Evolutionary conservation across 2,888 invertebrate genomes (phyloP), one percentile per base, ranked within the genome.

Genomic region (Diarsia dahlii): DNA sequence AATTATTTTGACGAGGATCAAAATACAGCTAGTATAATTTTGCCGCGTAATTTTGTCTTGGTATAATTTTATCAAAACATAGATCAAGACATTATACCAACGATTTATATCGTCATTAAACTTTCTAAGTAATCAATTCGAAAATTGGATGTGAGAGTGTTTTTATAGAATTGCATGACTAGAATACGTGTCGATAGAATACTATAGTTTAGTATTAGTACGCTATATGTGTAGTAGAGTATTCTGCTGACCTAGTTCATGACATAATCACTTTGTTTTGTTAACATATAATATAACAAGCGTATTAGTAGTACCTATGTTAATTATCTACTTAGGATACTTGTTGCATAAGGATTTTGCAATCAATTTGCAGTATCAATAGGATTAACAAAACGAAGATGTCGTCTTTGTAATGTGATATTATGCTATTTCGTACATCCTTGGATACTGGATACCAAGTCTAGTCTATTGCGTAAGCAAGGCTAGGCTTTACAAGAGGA

Each of bases 371-470:
- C 63, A 56, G 48, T 71, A 66, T 69, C 52, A 54, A 28, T 50
- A 75, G 75, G 23, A 75, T 76, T 70, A 80, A 50, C 68, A 69
- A 73, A 77, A 62, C 50, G 9, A 2, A 72, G 66, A 34, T 65
- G 68, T 76, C 60, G 67, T 65, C 46, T 78, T 63, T 67, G 81
- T 74, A 68, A 81, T 63, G 70, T 71, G 74, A 78, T 78, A 78
- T 67, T 74, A 74, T 64, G 63, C 54, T 52, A 23, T 66, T 70
- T 77, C n/a, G 81, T 62, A 50, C 46, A 81, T 81, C 63, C 63
- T 78, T 71, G 78, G 46, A 71, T 45, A 67, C 73, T 48, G n/a
- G 48, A 12, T 45, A 52, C 39, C 34, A 60, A 60, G 66, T 69
- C n/a, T 77, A 58, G 52, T 18, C 15, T 34, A 67, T 80, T 81